Evolutionary conservation across 2,797 vertebrate genomes (phyloP), one percentile per base, ranked within the genome.

Genomic region (Coreius guichenoti): DNA sequence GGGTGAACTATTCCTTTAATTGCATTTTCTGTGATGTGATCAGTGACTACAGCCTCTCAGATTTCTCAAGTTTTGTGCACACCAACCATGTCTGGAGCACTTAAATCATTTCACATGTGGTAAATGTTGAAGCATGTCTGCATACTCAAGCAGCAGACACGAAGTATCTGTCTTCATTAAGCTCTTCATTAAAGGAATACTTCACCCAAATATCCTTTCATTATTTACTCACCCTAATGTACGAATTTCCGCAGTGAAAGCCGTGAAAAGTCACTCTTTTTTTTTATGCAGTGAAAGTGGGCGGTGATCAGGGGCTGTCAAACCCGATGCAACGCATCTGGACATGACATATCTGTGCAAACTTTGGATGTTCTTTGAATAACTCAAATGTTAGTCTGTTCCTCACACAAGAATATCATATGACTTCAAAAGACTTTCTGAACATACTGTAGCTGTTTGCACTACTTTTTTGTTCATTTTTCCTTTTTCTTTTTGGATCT

Each of bases 41-140:
- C 29, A 81, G 23, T 81, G 31, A 81, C 47, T 69, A 36, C 79
- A 81, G 47, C 65, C 65, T 81, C 79, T 81, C 65, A 39, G 23
- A 81, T 72, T 70, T 43, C 49, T 58, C 13, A 21, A 8, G 31
- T 29, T 31, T 19, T 80, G 26, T 72, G 67, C 33, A 43, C 12
- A 36, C n/a, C 80, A 43, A 14, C 67, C 49, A 72, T 81, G 67
- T 81, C 80, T 81, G 49, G n/a, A 56, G 16, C 5, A 12, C n/a
- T 58, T 58, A 72, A 81, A 81, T 56, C 68, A 81, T 81, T 72
- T 72, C 67, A 82, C 36, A 82, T 73, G 69, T 82, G 68, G 68
- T 82, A 73, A 73, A 73, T 61, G 80, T 43, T 61, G 33, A 73
- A 82, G 68, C 68, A 45, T 73, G 36, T 61, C 80, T 43, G 26